phyloP scores from a whole-genome alignment of 2,797 vertebrate genomes.

The Smutsia gigantea region DNA sequence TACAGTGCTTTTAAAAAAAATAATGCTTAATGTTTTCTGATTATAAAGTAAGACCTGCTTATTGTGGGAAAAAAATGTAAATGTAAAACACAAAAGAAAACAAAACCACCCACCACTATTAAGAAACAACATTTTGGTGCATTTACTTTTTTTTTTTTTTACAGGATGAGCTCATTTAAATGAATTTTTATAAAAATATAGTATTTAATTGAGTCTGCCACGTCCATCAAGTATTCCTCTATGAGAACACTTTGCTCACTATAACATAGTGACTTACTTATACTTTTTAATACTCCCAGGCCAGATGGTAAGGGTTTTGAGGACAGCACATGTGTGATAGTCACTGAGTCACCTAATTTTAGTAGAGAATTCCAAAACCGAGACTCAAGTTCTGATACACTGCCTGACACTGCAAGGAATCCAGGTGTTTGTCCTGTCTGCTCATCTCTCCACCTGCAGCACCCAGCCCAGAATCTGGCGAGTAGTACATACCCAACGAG shows the following conservation, averaged over 20 bases:
- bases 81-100: constrained; percentile 1
- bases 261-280: constrained; percentile 25
- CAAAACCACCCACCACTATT: neutral
- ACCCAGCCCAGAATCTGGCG: neutral
- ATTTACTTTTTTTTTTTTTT: constrained; percentile 54
- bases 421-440: neutral
- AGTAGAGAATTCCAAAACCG: neutral
- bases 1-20: neutral
- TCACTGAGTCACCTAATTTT: constrained; percentile 11
- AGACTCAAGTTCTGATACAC: neutral
- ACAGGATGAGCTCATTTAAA: constrained; percentile 39
- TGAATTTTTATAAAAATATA: constrained; percentile 11
- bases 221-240: constrained; percentile 30
- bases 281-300: neutral
- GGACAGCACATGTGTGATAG: neutral
- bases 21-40: constrained; percentile 21
- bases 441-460: neutral
- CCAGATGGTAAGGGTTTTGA: neutral
- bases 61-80: neutral
- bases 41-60: constrained; percentile 12
- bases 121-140: neutral
- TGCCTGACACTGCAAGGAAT: neutral
- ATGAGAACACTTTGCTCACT: constrained; percentile 42
- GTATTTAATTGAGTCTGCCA: neutral
- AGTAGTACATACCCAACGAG: neutral